A percentile compares a stretch with the other conserved stretches of the same genome.
These are phyloP conservation scores for Heliconius eleuchia DNA, from an alignment of 1,140 invertebrate genomes.

Conservation along the genomic window DNA sequence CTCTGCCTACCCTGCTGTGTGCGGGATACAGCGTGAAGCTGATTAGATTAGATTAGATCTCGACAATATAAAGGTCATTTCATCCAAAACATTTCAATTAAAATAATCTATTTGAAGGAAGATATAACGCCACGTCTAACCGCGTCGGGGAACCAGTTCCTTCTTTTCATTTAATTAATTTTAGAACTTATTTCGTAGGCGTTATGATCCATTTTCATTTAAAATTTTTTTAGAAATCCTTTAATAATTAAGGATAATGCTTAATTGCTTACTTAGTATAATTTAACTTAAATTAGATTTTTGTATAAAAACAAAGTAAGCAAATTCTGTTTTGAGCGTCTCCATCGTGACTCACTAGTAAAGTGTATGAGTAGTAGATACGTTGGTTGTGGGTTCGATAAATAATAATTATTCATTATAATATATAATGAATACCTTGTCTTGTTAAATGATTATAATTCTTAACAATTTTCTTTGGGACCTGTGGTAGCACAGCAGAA, in stretches of 20 bases:
- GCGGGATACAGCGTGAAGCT: too few species aligned
- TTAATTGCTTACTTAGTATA: not conserved
- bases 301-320: not conserved
- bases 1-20: too few species aligned
- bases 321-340: not conserved
- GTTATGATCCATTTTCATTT: not conserved
- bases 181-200: not conserved
- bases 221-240: not conserved
- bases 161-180: not conserved
- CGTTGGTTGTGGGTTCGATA: too few species aligned
- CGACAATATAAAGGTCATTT: not conserved
- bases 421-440: too few species aligned
- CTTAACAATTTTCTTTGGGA: too few species aligned
- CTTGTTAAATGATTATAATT: too few species aligned
- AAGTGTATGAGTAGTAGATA: too few species aligned
- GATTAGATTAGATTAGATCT: not conserved
- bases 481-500: too few species aligned
- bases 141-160: not conserved
- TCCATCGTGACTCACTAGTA: too few species aligned
- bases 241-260: not conserved
- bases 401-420: too few species aligned
- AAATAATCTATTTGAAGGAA: not conserved
- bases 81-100: not conserved
- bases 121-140: not conserved
- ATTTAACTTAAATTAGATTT: not conserved